A percentile compares a stretch with the other conserved stretches of the same genome.
Evolutionary conservation across 1,140 invertebrate species (phyloP).

Genomic region (Philaenus spumarius): DNA sequence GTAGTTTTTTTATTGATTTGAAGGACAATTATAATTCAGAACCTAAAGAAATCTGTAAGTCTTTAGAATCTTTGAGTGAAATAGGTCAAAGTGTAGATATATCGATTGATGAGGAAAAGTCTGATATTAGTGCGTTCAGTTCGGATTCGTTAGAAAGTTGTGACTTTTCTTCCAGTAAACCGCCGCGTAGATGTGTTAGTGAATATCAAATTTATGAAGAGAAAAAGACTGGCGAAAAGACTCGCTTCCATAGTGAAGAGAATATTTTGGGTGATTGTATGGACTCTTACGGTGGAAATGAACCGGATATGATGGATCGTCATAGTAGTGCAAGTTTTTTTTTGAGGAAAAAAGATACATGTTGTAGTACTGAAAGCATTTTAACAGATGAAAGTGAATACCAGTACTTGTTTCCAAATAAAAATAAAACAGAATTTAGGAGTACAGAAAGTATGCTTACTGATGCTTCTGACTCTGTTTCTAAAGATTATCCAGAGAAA

Average conservation of each 20-base stretch:
- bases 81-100: constrained; percentile 19
- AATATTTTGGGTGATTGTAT: constrained; percentile 64
- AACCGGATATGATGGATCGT: constrained; percentile 48
- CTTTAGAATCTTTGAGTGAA: constrained; percentile 24
- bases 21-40: constrained; percentile 26
- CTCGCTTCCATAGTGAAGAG: constrained; percentile 56
- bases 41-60: constrained; percentile 21
- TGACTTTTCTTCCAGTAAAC: constrained; percentile 48
- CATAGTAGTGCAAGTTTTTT: constrained; percentile 48
- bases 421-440: constrained; percentile 28
- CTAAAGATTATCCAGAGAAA: constrained; percentile 41
- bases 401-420: constrained; percentile 39
- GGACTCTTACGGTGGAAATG: constrained; percentile 46
- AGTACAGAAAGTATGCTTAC: constrained; percentile 46
- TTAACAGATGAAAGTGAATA: constrained; percentile 68
- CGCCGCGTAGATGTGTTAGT: constrained; percentile 57
- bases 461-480: constrained; percentile 56
- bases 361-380: constrained; percentile 70
- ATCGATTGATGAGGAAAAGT: constrained; percentile 21
- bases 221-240: constrained; percentile 29
- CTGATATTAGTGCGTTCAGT: constrained; percentile 53
- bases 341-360: constrained; percentile 46
- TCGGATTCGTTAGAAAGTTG: constrained; percentile 69
- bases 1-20: constrained; percentile 37
- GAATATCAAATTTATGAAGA: constrained; percentile 61